Evolutionary conservation across 2,797 vertebrate species (phyloP), one percentile per base, ranked within the genome.

Genomic region (Anolis apletophallus): DNA sequence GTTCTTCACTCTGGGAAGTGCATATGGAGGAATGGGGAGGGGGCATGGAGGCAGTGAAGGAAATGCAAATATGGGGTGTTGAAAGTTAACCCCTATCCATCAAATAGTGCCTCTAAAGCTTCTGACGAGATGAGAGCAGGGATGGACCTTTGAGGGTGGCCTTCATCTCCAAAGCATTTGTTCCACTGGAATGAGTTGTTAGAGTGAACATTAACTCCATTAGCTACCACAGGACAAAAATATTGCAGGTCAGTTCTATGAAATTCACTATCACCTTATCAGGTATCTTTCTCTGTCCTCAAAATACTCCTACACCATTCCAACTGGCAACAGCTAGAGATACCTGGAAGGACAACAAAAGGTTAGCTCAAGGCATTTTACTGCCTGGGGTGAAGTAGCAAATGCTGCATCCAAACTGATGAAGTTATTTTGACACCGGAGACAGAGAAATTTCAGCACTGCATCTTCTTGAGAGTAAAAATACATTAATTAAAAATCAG

Each of bases 41-140:
- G 23, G 54, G 67, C 21, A n/a, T 81, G 34, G 50, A 91, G 59
- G 71, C 67, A 50, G 29, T n/a, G 52, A 29, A 71, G 14, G 3
- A 80, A 19, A 80, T 83, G 91, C 69, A 54, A 83, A 5, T 1
- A 4, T 55, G 14, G 36, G 13, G 0, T 12, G 64, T 88, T 88
- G 85, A 71, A 34, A 21, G 32, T 72, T 46, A 61, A 29, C 75
- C 61, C 0, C 0, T 7, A 81, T 57, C n/a, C 59, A 12, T 75
- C 78, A 88, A 52, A 16, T 73, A 54, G 64, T 55, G 5, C 0
- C 68, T 87, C 88, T 46, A 80, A 17, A 72, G 82, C 92, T 81
- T 29, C 26, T 59, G 50, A 3, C 32, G 11, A 16, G 2, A 32
- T 9, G 26, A 23, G 34, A 6, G 14, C 1, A 23, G 29, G 73